Base-by-base conservation (phyloP, 2,113 vertebrate genomes). In the Raphicerus campestris region DNA sequence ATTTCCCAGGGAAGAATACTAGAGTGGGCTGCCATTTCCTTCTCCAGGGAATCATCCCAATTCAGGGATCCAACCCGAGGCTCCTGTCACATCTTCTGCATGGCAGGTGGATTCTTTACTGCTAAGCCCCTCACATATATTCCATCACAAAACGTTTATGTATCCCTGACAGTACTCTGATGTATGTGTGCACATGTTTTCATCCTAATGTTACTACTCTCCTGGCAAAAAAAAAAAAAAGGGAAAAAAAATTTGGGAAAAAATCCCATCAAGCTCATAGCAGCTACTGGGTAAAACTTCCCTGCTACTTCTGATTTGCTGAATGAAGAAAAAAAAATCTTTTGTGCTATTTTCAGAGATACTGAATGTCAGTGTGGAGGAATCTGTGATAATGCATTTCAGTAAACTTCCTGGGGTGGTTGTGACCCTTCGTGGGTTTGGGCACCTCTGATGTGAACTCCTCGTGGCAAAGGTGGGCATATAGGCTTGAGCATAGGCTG, bases 391-490 rank as follows among this genome's bases (percentile, higher is more conserved):
- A 55, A 32, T 47, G 89, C 63, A 24, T 35, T 19, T 80, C 45
- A 2, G 5, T 16, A 6, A 39, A 1, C 24, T 56, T 39, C 26
- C 53, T 11, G 22, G 39, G 6, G 19, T 10, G 47, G 5, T 24
- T 80, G 32, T 73, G 70, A 10, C 11, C 58, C 42, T 8, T 0
- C 0, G 51, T 7, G n/a, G 16, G 28, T 35, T 10, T n/a, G 80
- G 81, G 35, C 35, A 20, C 30, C 26, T 35, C 49, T 32, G 32
- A 17, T 4, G 15, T 42, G 81, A 75, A 1, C 24, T n/a, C 20
- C 66, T 1, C 1, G 1, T 2, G 51, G 55, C 55, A 17, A 6
- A 0, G 47, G 55, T 20, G 55, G 32, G 49, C 58, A 13, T 2
- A 1, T 4, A 14, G 35, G 13, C 20, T 3, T 3, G 49, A 17